Conservation (phyloP, 2,797 vertebrate genomes). For the Arvicola amphibius region DNA sequence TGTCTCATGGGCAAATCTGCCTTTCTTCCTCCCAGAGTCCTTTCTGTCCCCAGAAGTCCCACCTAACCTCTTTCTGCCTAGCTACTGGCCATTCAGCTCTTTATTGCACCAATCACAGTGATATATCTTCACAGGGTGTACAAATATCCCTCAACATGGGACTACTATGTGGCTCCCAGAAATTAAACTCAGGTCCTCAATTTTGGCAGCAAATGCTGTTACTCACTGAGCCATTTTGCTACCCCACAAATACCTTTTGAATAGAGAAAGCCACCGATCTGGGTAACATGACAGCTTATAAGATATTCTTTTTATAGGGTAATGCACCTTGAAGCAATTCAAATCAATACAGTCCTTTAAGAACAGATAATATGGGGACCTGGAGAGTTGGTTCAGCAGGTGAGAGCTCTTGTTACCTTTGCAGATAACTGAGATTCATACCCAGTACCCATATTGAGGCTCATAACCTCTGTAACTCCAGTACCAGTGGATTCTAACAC, state of each 20-base stretch:
- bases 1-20: no score
- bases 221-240: no score
- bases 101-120: no score
- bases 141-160: no score
- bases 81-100: no score
- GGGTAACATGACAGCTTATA: neutral
- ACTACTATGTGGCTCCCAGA: no score
- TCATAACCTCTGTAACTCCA: neutral
- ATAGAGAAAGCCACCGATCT: constrained; percentile 19
- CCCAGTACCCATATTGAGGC: neutral
- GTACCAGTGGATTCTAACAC: neutral
- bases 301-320: neutral
- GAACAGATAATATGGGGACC: neutral
- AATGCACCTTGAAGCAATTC: neutral
- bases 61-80: no score
- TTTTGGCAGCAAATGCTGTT: neutral
- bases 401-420: neutral
- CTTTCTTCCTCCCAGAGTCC: no score
- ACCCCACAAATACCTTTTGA: neutral
- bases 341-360: constrained; percentile 16
- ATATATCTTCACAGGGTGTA: no score
- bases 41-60: no score
- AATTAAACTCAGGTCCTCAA: neutral
- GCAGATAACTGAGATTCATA: neutral
- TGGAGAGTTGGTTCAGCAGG: neutral